Percentiles rank a stretch among this genome's conserved stretches.
Conservation (phyloP, 2,113 vertebrate genomes). For the Danionella cerebrum region DNA sequence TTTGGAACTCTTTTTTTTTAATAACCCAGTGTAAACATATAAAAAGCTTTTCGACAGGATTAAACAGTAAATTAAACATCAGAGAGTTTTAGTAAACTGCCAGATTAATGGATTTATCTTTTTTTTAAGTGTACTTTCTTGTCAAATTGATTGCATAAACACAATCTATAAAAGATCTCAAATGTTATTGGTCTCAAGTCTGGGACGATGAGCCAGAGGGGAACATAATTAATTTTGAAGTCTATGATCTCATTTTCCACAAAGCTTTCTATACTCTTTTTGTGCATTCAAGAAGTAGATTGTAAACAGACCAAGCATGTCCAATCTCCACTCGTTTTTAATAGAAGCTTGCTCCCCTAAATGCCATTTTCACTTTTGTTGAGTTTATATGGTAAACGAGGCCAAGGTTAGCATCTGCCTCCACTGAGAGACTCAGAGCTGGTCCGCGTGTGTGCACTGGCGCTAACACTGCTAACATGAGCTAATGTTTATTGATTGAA, state of each 20-base stretch:
- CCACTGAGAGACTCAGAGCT: neutral
- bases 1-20: too few species aligned
- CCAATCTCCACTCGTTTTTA: neutral
- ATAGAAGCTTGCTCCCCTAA: neutral
- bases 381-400: neutral
- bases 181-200: neutral
- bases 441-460: neutral
- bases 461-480: neutral
- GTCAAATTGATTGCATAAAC: neutral
- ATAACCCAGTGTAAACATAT: too few species aligned
- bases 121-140: neutral
- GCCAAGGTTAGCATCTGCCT: constrained; percentile 1
- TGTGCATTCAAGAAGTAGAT: neutral
- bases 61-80: too few species aligned
- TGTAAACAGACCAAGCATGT: neutral
- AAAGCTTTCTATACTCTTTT: neutral
- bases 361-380: neutral
- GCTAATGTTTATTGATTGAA: neutral
- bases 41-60: too few species aligned
- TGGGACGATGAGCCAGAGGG: neutral
- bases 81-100: too few species aligned
- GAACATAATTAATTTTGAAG: neutral
- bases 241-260: neutral
- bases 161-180: neutral
- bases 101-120: neutral